Base-by-base conservation (phyloP, 2,113 vertebrate species). In the Chloroceryle aenea region DNA sequence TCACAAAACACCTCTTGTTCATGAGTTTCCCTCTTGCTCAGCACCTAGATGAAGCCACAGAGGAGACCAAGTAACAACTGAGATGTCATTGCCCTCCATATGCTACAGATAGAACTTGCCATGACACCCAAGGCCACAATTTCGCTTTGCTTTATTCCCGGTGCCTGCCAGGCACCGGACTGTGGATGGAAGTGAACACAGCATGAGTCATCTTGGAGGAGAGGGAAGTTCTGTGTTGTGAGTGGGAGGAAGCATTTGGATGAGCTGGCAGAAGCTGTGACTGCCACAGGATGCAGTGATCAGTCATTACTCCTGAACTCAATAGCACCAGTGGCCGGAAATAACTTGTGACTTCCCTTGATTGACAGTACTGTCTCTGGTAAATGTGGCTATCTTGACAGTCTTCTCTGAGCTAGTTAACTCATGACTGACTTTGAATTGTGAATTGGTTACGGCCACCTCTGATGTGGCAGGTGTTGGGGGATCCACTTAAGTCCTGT, bases 261-360 rank as follows among this genome's bases (percentile, higher is more conserved):
- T 96, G 90, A 95, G 90, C 93, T 95, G 96, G 90, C 88, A 96
- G 88, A 64, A 78, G 68, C 79, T 88, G 68, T 81, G 95, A 87
- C 76, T 88, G 88, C 76, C 5, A 30, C 80, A 87, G 92, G 88
- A 84, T 7, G 0, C 43, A 53, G 45, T 68, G 74, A 87, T 92
- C 92, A 61, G 27, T 97, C 80, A 82, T 73, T 85, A 34, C 43
- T 90, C 43, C 80, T 62, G 40, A 95, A 76, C 79, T 64, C 50
- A 52, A 19, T 6, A 21, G 3, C 63, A 68, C 30, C 61, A 87
- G 47, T 26, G 68, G 38, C 68, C 0, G 0, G 72, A 88, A 53
- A 64, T 29, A 67, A 85, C 80, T 86, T 38, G 50, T 74, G 32
- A 82, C 45, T 93, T 75, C 66, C 32, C 42, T 63, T 38, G 5